Conservation (phyloP, 2,888 invertebrate species). For the Crematogaster levior region DNA sequence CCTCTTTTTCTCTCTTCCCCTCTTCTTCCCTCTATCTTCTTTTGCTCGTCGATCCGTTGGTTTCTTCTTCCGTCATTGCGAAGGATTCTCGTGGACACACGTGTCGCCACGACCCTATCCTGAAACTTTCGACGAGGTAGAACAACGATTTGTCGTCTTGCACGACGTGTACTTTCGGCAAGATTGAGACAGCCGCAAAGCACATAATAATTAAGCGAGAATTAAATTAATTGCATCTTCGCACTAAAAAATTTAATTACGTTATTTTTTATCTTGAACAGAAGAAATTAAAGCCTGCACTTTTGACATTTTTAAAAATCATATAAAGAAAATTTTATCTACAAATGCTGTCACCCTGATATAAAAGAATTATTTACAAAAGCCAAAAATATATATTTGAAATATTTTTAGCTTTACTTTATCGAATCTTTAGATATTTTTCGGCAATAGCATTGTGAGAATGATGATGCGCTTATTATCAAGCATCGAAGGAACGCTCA, state of each 20-base stretch:
- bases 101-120: constrained; percentile 70
- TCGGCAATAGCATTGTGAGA: not conserved
- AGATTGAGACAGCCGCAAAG: constrained; percentile 50
- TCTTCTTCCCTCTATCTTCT: constrained; percentile 15
- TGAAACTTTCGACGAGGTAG: constrained; percentile 77
- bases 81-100: constrained; percentile 71
- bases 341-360: too few species aligned
- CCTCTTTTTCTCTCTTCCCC: not conserved
- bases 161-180: constrained; percentile 53
- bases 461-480: constrained; percentile 19
- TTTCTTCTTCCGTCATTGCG: constrained; percentile 50
- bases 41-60: constrained; percentile 4
- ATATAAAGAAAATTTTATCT: not conserved
- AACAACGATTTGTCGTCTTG: constrained; percentile 76
- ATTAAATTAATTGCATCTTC: constrained; percentile 23
- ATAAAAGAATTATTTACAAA: not conserved
- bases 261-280: not conserved
- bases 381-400: not conserved
- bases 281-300: not conserved
- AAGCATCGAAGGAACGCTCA: constrained; percentile 43
- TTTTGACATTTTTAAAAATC: not conserved
- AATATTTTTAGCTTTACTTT: not conserved
- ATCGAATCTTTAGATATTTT: not conserved
- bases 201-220: constrained; percentile 40
- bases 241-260: not conserved